These are phyloP conservation scores for Camelus bactrianus DNA, from an alignment of 2,113 vertebrate genomes.

Conservation along the genomic window DNA sequence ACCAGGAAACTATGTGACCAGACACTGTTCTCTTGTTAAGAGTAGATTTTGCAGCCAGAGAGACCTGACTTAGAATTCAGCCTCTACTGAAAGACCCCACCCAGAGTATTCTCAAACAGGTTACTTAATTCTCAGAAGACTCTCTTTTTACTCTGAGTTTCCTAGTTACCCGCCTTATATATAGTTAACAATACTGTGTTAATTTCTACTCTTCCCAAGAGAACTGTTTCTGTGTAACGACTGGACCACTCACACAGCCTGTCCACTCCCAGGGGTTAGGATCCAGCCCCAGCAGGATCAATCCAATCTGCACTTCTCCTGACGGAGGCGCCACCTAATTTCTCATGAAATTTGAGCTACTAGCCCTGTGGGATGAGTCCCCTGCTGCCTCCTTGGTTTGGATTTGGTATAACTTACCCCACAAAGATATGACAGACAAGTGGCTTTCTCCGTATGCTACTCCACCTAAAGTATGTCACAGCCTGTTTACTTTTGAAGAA, in stretches of 20 bases:
- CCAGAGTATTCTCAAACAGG: not conserved
- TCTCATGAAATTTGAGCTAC: not conserved
- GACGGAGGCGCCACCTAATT: not conserved
- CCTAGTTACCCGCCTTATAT: not conserved
- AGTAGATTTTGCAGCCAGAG: not conserved
- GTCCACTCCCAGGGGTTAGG: not conserved
- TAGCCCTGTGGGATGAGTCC: not conserved
- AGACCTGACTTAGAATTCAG: constrained; percentile 1
- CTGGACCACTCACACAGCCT: not conserved
- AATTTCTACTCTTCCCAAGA: not conserved
- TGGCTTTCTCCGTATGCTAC: not conserved
- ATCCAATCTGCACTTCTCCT: not conserved
- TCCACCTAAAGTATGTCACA: constrained; percentile 55
- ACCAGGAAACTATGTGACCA: not conserved
- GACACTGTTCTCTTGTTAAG: not conserved
- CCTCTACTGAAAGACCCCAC: not conserved
- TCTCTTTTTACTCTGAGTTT: not conserved
- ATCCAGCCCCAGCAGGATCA: not conserved
- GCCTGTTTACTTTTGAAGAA: constrained; percentile 62
- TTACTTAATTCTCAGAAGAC: constrained; percentile 22
- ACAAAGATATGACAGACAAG: not conserved
- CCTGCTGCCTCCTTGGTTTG: not conserved
- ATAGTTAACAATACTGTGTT: not conserved
- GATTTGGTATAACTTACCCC: not conserved
- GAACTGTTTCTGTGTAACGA: constrained; percentile 19